Evolutionary conservation across 2,888 invertebrate species (phyloP), one percentile per base, ranked within the genome.

Genomic region (Sinodicranocentrus sp.): DNA sequence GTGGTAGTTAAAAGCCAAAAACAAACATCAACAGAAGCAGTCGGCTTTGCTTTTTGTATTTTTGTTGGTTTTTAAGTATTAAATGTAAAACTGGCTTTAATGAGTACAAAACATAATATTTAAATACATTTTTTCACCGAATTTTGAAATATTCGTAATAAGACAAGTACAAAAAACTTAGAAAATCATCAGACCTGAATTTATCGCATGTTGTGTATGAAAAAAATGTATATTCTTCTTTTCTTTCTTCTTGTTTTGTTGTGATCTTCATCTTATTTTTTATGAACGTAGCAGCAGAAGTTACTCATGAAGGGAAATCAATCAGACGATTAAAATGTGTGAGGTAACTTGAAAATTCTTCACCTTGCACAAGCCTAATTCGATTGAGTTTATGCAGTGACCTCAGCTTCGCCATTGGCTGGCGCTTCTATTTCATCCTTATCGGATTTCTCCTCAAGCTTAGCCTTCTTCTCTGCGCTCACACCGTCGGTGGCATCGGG

Each of bases 401-500:
- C 87, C 80, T 84, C 87, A 76, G 86, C 84, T 65, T 84, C 86
- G 59, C 86, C 87, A 76, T 86, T 85, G 80, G 85, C 71, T 68
- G 87, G 84, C 48, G 77, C 85, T 75, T 73, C 86, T 63, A 76
- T 76, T 15, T 23, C 44, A 1, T 57, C 76, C 48, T 84, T 86
- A 54, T 86, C 88, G 70, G 86, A 76, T 67, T 87, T 85, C 73
- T 88, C 88, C 44, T 86, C 88, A 59, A 88, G 76, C 73, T 88
- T 88, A n/a, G 88, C 88, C 79, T 88, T 88, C 82, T 88, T 88
- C 76, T 88, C 88, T 80, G 87, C 84, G 59, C 78, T 84, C 33
- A 85, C 85, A 13, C 82, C 82, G 68, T 87, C 87, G 8, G 85
- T 72, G 68, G 82, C 84, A 28, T 86, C 84, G 13, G 82, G 70